Evolutionary conservation across 2,888 invertebrate species (phyloP).

Genomic region (Morpho deidamia): DNA sequence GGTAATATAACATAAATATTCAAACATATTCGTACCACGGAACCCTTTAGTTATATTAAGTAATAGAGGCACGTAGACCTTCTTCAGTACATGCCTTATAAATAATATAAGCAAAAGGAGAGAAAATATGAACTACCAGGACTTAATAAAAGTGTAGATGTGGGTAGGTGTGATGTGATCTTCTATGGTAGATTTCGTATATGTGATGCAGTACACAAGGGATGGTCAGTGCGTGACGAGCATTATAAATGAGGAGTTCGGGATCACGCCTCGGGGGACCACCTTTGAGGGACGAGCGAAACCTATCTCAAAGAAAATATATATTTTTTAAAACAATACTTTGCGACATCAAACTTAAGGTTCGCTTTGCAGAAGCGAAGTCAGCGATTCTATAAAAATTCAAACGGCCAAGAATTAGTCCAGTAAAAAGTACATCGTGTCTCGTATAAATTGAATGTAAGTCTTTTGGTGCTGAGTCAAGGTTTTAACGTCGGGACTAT

Average conservation of each 20-base stretch:
- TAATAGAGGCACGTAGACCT: slow-evolving; percentile 18
- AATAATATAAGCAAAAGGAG: slow-evolving; percentile 20
- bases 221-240: slow-evolving; percentile 77
- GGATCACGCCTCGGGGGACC: slow-evolving; percentile 72
- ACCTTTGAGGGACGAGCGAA: slow-evolving; percentile 56
- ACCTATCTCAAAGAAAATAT: slow-evolving; percentile 40
- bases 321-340: slow-evolving; percentile 34
- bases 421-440: slow-evolving; percentile 56
- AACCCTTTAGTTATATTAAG: slow-evolving; percentile 8
- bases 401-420: slow-evolving; percentile 60
- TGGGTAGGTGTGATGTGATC: slow-evolving; percentile 28
- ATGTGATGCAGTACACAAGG: slow-evolving; percentile 63
- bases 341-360: slow-evolving; percentile 31
- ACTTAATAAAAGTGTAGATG: slow-evolving; percentile 30
- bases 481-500: slow-evolving; percentile 29
- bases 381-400: slow-evolving; percentile 50
- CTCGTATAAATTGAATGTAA: slow-evolving; percentile 33
- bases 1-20: too few species aligned
- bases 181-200: slow-evolving; percentile 39
- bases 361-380: slow-evolving; percentile 24
- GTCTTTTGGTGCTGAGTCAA: slow-evolving; percentile 31
- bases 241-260: slow-evolving; percentile 73
- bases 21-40: background rate
- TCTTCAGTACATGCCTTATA: slow-evolving; percentile 22
- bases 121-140: slow-evolving; percentile 23